A percentile compares a stretch with the other conserved stretches of the same genome.
Evolutionary conservation across 2,797 vertebrate species (phyloP).

Genomic region (Mionectes olivaceus): DNA sequence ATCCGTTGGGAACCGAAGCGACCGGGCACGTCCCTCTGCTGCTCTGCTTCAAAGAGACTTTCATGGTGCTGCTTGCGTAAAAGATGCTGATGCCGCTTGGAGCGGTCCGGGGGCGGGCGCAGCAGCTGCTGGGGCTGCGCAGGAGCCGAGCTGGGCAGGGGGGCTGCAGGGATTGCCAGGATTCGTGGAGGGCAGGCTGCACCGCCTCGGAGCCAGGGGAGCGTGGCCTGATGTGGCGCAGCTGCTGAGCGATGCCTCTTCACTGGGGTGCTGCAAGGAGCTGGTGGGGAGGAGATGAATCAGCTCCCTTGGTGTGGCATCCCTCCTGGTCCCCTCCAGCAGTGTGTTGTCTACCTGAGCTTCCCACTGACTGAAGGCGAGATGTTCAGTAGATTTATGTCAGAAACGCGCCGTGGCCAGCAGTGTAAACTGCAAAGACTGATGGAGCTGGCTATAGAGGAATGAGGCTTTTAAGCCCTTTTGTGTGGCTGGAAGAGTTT

Average conservation of each 20-base stretch:
- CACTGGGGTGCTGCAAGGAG: background rate
- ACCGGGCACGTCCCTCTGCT: background rate
- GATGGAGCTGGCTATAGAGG: background rate
- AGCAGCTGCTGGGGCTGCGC: background rate
- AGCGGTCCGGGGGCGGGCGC: fast-evolving
- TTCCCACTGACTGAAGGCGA: background rate
- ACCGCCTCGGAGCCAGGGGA: fast-evolving
- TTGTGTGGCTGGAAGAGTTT: background rate
- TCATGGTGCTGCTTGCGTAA: background rate
- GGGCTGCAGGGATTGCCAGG: fast-evolving
- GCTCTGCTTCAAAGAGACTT: background rate
- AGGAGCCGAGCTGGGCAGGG: background rate
- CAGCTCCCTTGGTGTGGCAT: background rate
- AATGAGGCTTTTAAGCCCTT: background rate
- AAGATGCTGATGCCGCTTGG: conserved; percentile 18
- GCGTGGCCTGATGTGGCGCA: fast-evolving
- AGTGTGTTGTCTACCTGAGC: background rate
- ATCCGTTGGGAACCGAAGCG: fast-evolving
- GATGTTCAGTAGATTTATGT: background rate
- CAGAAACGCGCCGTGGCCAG: background rate
- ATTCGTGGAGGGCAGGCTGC: background rate
- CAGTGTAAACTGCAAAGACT: background rate
- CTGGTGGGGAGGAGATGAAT: background rate
- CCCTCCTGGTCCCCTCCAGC: background rate
- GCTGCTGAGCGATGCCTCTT: background rate